Base-by-base conservation (phyloP, 1,140 invertebrate genomes). In the Brachionus angularis region DNA sequence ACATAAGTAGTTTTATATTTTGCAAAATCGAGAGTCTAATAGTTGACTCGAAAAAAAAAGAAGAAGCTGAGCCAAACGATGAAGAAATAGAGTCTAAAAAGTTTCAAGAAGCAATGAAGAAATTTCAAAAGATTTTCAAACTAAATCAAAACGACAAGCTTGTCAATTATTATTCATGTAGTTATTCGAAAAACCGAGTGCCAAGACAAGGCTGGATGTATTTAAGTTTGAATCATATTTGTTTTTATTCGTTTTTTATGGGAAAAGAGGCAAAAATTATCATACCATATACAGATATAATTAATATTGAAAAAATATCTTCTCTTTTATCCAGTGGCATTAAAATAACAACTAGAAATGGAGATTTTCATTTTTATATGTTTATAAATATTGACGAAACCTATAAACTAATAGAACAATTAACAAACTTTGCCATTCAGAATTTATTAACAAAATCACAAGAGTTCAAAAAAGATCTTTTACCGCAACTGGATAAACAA, bases 391-490 rank as follows among this genome's bases (percentile, higher is more conserved):
- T 91, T 78, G 86, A 85, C 42, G 93, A 98, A 80, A 92, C 92
- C 0, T 96, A 89, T 81, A 84, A 85, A 44, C 79, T 97, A 67
- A 95, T 96, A 88, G 88, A 93, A 76, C 94, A 97, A 82, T 83
- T 98, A 36, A 91, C 91, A 49, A 96, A 97, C 83, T 87, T 97
- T 82, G 93, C 93, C 46, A 95, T 97, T 87, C 93, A 93, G 86
- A 89, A 92, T 53, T 16, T 53, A 21, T 18, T 71, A 7, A 49
- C 58, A 5, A 47, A 53, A 64, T 49, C 16, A 23, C 27, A 36
- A 62, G 36, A 71, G n/a, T 64, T 44, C 23, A 47, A 69, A 73
- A 50, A 42, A 71, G 61, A 73, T n/a, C 3, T 52, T 52, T 47
- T 62, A 18, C 50, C 39, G 8, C 53, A 49, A 18, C 34, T 36